phyloP scores from a whole-genome alignment of 1,140 invertebrate genomes.

The Samia ricini region DNA sequence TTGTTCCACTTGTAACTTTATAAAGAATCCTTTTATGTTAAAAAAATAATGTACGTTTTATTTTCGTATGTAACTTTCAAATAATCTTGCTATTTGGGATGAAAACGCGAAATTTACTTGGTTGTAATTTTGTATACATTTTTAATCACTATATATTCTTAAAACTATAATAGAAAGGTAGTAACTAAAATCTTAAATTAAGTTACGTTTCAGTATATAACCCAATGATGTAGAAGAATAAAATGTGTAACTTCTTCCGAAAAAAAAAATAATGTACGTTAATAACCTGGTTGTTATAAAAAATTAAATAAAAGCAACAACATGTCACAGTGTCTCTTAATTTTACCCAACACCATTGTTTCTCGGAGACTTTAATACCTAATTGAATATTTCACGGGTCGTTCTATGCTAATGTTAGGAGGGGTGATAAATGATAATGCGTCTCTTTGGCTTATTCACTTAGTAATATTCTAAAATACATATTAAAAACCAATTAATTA shows the following conservation, averaged over 20 bases:
- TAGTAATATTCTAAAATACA: conserved; percentile 2
- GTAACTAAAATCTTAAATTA: conserved; percentile 29
- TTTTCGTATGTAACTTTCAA: background rate
- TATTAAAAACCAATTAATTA: background rate
- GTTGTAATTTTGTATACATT: background rate
- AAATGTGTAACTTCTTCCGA: conserved; percentile 42
- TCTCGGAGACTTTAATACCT: conserved; percentile 24
- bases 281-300: conserved; percentile 58
- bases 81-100: background rate
- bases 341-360: conserved; percentile 25
- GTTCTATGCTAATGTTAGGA: conserved; percentile 29
- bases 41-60: background rate
- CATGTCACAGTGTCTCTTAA: conserved; percentile 34
- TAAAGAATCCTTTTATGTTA: background rate
- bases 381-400: conserved; percentile 33
- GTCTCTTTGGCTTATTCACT: conserved; percentile 21
- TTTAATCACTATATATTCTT: background rate
- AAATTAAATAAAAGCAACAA: conserved; percentile 50
- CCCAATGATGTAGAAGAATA: conserved; percentile 45
- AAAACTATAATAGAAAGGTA: background rate
- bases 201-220: conserved; percentile 32
- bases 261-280: conserved; percentile 56
- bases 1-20: conserved; percentile 32
- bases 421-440: conserved; percentile 34
- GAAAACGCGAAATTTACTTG: background rate